A percentile compares a stretch with the other conserved stretches of the same genome.
phyloP scores from a whole-genome alignment of 2,113 vertebrate species.

The Silurus glanis region DNA sequence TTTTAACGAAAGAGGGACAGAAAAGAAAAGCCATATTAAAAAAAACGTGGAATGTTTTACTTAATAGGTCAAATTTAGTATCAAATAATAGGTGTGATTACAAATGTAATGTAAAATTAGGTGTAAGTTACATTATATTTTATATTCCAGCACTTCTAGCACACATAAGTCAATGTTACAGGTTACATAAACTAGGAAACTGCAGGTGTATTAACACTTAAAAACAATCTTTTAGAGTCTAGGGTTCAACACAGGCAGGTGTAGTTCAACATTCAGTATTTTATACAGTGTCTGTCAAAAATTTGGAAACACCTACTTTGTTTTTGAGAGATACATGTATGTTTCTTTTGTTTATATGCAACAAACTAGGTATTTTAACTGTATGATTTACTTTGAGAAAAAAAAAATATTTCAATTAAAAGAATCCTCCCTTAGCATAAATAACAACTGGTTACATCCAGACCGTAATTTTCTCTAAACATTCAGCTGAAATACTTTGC shows the following conservation, averaged over 20 bases:
- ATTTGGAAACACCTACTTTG: too few species aligned
- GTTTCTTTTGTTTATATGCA: too few species aligned
- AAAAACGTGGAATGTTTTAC: background rate
- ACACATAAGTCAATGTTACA: background rate
- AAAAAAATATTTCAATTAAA: too few species aligned
- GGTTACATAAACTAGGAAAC: background rate
- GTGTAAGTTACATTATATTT: too few species aligned
- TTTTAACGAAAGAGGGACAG: slow-evolving; percentile 4
- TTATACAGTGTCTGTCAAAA: too few species aligned
- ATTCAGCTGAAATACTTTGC: too few species aligned
- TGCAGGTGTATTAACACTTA: background rate
- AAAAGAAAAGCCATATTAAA: background rate
- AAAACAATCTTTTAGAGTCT: background rate
- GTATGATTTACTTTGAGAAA: too few species aligned
- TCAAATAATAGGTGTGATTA: background rate
- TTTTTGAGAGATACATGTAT: too few species aligned
- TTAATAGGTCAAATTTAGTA: background rate
- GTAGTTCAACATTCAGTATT: background rate
- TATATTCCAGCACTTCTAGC: background rate
- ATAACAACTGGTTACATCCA: too few species aligned
- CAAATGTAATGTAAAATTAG: background rate
- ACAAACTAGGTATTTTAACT: too few species aligned
- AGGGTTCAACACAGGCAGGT: background rate
- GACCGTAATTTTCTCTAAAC: too few species aligned
- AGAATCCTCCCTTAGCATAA: too few species aligned